Base-by-base conservation (phyloP, 64 coral and sea anemone species). In the Trachythela sp. region DNA sequence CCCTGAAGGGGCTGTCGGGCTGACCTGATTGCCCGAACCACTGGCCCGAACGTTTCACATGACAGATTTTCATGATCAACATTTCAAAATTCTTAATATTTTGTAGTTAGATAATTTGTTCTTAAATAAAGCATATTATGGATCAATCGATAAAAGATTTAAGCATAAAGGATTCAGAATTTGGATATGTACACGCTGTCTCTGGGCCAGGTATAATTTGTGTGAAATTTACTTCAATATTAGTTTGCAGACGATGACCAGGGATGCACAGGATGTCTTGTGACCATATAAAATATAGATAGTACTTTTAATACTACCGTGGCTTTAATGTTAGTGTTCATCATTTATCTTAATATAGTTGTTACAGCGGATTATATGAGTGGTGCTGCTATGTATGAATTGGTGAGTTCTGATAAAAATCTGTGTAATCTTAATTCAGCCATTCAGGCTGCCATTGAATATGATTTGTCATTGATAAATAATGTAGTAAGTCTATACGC, bases 331-430 rank as follows among this genome's bases (percentile, higher is more conserved):
- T 84, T 84, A 38, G 59, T 39, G 17, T 88, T 38, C 41, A 24
- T 60, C 34, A 14, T 87, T 34, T 13, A 58, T 86, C 91, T 52
- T 27, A 35, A 85, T 95, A 42, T 76, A 99, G 96, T 99, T 22
- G 96, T 99, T 24, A 99, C 93, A 22, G 96, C 96, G 30, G 96
- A 99, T 83, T 87, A 99, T 45, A 99, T 99, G 96, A 99, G 96
- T 39, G 96, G 96, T 33, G 84, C 96, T 54, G 96, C 96, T 20
- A 99, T 99, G 96, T 99, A 99, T 84, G 96, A 99, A 83, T 41
- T 99, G 93, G 96, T 99, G 86, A 89, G 93, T 88, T 14, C 26
- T 38, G 39, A 89, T 71, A 71, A 42, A 56, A 41, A 30, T 33
- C 13, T 48, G 30, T 10, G 27, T 50, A 34, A 38, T 64, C 49